Conservation (phyloP, 2,888 invertebrate species). For the Rhaphigaster nebulosa region DNA sequence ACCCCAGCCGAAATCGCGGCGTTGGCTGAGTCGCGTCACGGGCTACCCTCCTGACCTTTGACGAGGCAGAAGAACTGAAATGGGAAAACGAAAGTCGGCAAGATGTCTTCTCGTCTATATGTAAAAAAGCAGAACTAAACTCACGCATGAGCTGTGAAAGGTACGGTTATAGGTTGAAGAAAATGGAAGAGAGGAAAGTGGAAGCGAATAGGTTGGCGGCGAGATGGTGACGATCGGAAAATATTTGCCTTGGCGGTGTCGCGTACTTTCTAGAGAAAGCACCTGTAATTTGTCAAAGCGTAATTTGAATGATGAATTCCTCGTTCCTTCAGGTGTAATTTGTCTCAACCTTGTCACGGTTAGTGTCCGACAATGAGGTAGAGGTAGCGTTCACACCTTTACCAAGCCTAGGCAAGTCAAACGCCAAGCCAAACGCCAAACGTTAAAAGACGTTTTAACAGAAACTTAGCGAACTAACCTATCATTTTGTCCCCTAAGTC, state of each 20-base stretch:
- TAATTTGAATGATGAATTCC: background rate
- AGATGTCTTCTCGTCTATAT: background rate
- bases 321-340: background rate
- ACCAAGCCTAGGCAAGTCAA: too few relatives aligned
- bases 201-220: background rate
- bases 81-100: background rate
- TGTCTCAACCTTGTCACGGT: background rate
- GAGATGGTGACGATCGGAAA: background rate
- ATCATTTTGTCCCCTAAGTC: too few relatives aligned
- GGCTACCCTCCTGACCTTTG: background rate
- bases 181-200: background rate
- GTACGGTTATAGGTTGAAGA: background rate
- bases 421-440: too few relatives aligned
- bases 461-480: too few relatives aligned
- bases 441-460: too few relatives aligned
- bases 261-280: background rate
- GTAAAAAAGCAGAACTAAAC: background rate
- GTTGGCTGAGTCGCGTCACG: background rate
- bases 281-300: constrained; percentile 1
- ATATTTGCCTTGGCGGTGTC: background rate
- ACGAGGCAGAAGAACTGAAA: background rate
- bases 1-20: too few relatives aligned
- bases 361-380: background rate
- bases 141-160: constrained; percentile 16
- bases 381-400: too few relatives aligned